Base-by-base conservation (phyloP, 2,888 invertebrate species). In the Agrochola circellaris region DNA sequence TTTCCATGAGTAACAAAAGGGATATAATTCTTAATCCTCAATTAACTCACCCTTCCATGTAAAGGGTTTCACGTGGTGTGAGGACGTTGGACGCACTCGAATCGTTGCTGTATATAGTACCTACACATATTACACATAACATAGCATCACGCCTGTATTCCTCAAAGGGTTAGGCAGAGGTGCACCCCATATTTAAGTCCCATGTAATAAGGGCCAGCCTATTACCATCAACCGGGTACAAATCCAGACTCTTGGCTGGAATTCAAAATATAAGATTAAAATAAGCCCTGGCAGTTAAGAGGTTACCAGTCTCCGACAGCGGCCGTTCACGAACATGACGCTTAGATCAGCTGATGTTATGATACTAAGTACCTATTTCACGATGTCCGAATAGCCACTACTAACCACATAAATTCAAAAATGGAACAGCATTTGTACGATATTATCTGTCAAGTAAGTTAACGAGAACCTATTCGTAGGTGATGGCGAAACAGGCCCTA, bases 21-120 rank as follows among this genome's bases (percentile, higher is more conserved):
- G 80, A 79, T 85, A 38, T 75, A 83, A 65, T 73, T 54, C 73
- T 72, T 82, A 77, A 86, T 83, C 81, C 75, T 56, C 76, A 81
- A 83, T 86, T 85, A 86, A 77, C 73, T 75, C 77, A 74, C 81
- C 81, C 75, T 76, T 65, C 51, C 58, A 73, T 73, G 70, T 70
- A 79, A 85, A 83, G 74, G 81, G 81, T 78, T 86, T 84, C 70
- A 69, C 62, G 48, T 67, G 71, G 67, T 56, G 34, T 56, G 66
- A 75, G 54, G 51, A 66, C 51, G 34, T 64, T 73, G 54, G 51
- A 66, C 51, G 34, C 60, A 34, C 38, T 60, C 23, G 23, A 42
- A 15, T 15, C 54, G 38, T 61, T 56, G 15, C 62, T 64, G 60
- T 75, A 76, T 67, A 80, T 34, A 54, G 11, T n/a, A 56, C 23